Evolutionary conservation across 2,113 vertebrate genomes (phyloP).

Genomic region (Trochalopteron elliotii): DNA sequence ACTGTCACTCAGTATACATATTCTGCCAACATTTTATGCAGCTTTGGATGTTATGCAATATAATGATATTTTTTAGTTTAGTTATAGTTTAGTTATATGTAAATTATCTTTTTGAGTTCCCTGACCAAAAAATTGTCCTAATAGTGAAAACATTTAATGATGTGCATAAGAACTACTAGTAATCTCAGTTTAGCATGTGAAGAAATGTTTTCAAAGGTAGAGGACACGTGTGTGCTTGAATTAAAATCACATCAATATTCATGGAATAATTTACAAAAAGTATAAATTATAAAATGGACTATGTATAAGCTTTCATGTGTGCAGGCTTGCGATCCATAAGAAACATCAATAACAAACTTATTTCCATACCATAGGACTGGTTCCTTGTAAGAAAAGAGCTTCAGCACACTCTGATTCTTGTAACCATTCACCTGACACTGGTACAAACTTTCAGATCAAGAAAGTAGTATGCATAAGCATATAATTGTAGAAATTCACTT

Average conservation of each 20-base stretch:
- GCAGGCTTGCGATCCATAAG: background rate
- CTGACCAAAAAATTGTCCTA: background rate
- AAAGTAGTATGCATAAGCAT: background rate
- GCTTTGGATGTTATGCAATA: background rate
- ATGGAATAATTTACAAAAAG: background rate
- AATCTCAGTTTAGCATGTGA: background rate
- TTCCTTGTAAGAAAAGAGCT: background rate
- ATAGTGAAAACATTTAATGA: background rate
- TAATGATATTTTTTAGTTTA: background rate
- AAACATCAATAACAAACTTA: background rate
- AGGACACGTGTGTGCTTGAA: background rate
- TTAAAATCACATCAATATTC: conserved; percentile 2
- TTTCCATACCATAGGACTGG: background rate
- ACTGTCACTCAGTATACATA: background rate
- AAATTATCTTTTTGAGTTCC: background rate
- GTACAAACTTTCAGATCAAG: background rate
- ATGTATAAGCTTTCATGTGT: background rate
- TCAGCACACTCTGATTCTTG: background rate
- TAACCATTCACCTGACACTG: background rate
- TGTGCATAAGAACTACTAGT: background rate
- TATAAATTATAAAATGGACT: background rate
- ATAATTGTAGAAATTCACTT: background rate
- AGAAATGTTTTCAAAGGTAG: background rate
- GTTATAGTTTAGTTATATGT: no score
- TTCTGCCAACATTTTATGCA: background rate